Evolutionary conservation across 2,797 vertebrate genomes (phyloP), one percentile per base, ranked within the genome.

Genomic region (Protosalanx chinensis): DNA sequence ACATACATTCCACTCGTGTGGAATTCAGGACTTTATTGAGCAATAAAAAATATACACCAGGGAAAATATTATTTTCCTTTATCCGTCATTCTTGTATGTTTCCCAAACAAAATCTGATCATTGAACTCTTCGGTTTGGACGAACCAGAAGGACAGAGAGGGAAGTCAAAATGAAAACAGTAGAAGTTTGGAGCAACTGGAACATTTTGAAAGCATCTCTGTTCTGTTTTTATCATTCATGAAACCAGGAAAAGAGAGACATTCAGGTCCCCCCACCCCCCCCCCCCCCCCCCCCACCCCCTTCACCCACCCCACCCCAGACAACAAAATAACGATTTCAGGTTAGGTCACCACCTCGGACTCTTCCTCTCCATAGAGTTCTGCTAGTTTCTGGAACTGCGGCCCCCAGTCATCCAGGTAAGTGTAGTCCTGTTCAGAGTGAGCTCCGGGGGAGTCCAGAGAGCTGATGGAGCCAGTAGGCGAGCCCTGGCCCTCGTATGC

Each of bases 1-100:
- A 93, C 89, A 86, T 92, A 91, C 88, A 93, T 91, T 53, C 91
- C 93, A 93, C 82, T 90, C 92, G 88, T 92, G 92, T 86, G 88
- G 92, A 94, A 94, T 90, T 93, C 93, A 86, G 84, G 90, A 96
- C 89, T 98, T 98, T 94, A 98, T 95, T 96, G 89, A 95, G 91
- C 92, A 94, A 94, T 95, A 93, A 96, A 96, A 98, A 98, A 96
- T 95, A 96, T 95, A 96, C 95, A 97, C 91, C 94, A 94, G 93
- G 94, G 94, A 95, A 95, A 96, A 95, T 88, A 94, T 81, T 75
- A 74, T 90, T 89, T 91, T 92, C 86, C 85, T 90, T 90, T 86
- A 92, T 84, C 82, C 81, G 81, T 84, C 91, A 91, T 89, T 85
- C 88, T 90, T 88, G 89, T 87, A 87, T 77, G 59, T 79, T 81